Conservation (phyloP, 2,888 invertebrate species). For the Platycheirus albimanus region DNA sequence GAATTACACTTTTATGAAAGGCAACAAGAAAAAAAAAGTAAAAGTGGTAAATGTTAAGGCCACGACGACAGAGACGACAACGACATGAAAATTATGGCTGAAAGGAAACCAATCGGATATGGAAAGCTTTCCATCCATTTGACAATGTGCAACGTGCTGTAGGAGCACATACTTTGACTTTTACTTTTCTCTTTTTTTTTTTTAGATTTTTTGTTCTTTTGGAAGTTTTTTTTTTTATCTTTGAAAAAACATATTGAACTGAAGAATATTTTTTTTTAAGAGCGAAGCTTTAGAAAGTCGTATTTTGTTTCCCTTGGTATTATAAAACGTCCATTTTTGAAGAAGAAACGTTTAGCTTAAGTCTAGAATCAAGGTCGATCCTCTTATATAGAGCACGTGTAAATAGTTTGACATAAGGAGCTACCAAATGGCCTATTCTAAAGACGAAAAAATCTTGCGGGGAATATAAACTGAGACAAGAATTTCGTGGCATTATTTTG, state of each 20-base stretch:
- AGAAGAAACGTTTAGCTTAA: too few relatives aligned
- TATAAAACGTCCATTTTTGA: too few relatives aligned
- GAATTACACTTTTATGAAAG: constrained; percentile 13
- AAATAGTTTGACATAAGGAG: too few relatives aligned
- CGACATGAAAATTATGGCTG: constrained; percentile 7
- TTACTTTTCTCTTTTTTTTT: background rate
- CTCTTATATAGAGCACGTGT: too few relatives aligned
- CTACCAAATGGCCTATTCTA: too few relatives aligned
- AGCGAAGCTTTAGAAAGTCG: too few relatives aligned
- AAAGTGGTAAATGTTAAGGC: constrained; percentile 23
- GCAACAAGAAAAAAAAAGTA: constrained; percentile 4
- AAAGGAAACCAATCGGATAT: constrained; percentile 53
- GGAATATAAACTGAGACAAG: too few relatives aligned
- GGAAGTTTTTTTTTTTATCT: background rate
- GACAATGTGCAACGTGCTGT: constrained; percentile 57
- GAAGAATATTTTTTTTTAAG: background rate
- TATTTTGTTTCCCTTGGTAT: too few relatives aligned
- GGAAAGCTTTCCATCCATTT: constrained; percentile 64
- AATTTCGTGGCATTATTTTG: too few relatives aligned
- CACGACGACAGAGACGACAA: background rate
- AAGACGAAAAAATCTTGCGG: too few relatives aligned
- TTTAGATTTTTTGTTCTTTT: background rate
- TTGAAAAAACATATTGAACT: constrained; percentile 14
- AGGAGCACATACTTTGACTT: constrained; percentile 18
- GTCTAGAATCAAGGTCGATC: too few relatives aligned